These are phyloP conservation scores for Beris morrisii DNA, from an alignment of 2,888 invertebrate genomes.

Conservation along the genomic window DNA sequence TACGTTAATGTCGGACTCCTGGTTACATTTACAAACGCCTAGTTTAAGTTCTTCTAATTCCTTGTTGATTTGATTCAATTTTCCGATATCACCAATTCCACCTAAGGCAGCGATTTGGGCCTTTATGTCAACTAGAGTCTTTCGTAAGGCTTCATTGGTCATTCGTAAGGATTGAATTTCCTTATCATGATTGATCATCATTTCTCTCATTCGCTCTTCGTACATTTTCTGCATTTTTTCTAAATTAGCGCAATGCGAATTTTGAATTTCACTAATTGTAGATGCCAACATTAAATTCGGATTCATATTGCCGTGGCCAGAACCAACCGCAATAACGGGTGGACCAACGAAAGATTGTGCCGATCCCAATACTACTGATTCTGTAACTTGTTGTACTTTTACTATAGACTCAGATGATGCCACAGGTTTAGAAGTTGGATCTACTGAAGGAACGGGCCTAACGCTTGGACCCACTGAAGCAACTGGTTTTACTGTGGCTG, in stretches of 20 bases:
- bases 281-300: slow-evolving; percentile 8
- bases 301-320: too few relatives aligned
- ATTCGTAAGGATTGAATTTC: slow-evolving; percentile 33
- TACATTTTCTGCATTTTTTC: slow-evolving; percentile 34
- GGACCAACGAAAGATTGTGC: too few relatives aligned
- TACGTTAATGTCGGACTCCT: slow-evolving; percentile 46
- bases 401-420: background rate
- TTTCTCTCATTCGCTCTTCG: slow-evolving; percentile 35
- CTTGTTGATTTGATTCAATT: slow-evolving; percentile 39
- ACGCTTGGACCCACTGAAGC: background rate
- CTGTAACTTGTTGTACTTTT: too few relatives aligned
- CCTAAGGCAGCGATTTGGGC: slow-evolving; percentile 10
- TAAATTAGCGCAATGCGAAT: slow-evolving; percentile 29
- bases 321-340: too few relatives aligned
- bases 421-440: background rate
- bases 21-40: slow-evolving; percentile 48
- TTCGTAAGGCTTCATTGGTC: slow-evolving; percentile 17
- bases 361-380: too few relatives aligned
- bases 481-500: background rate
- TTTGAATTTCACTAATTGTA: slow-evolving; percentile 18
- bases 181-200: slow-evolving; percentile 30
- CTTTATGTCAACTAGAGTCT: slow-evolving; percentile 14
- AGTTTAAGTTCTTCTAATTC: slow-evolving; percentile 45
- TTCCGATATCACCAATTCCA: slow-evolving; percentile 20
- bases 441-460: background rate